Percentiles rank a stretch among this genome's conserved stretches.
phyloP scores from a whole-genome alignment of 2,113 vertebrate species.

The Austrofundulus limnaeus region DNA sequence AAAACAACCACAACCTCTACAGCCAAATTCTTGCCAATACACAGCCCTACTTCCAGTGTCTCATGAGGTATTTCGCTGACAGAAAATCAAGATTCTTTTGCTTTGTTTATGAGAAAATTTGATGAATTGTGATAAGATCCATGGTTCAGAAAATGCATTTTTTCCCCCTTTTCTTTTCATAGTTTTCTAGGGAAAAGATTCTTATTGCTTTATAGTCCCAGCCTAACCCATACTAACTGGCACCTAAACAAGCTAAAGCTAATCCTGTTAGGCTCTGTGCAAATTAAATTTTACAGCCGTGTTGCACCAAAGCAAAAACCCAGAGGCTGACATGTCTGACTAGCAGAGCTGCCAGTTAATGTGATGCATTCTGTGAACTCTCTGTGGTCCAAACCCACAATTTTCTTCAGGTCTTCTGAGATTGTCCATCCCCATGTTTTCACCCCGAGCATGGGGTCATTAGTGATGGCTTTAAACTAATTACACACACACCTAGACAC shows the following conservation, averaged over 20 bases:
- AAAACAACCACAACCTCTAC: too few relatives aligned
- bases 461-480: constrained; percentile 23
- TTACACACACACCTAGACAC: constrained; percentile 10
- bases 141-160: too few relatives aligned
- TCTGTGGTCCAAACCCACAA: constrained; percentile 40
- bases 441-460: constrained; percentile 26
- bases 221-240: not conserved
- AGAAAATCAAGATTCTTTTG: too few relatives aligned
- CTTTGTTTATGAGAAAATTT: too few relatives aligned
- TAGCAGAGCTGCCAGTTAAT: constrained; percentile 43
- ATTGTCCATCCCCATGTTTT: constrained; percentile 42
- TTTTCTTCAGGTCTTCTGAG: constrained; percentile 39
- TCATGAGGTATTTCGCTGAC: too few relatives aligned
- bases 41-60: too few relatives aligned
- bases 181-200: not conserved
- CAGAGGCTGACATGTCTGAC: constrained; percentile 23
- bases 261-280: constrained; percentile 11
- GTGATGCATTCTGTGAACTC: constrained; percentile 22
- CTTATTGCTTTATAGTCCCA: not conserved
- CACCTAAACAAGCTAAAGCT: constrained; percentile 19
- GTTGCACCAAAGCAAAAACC: constrained; percentile 24
- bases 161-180: too few relatives aligned
- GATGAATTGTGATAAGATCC: too few relatives aligned
- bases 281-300: constrained; percentile 16
- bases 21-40: too few relatives aligned